A percentile compares a stretch with the other conserved stretches of the same genome.
Evolutionary conservation across 2,797 vertebrate genomes (phyloP).

Genomic region (Semaprochilodus insignis): DNA sequence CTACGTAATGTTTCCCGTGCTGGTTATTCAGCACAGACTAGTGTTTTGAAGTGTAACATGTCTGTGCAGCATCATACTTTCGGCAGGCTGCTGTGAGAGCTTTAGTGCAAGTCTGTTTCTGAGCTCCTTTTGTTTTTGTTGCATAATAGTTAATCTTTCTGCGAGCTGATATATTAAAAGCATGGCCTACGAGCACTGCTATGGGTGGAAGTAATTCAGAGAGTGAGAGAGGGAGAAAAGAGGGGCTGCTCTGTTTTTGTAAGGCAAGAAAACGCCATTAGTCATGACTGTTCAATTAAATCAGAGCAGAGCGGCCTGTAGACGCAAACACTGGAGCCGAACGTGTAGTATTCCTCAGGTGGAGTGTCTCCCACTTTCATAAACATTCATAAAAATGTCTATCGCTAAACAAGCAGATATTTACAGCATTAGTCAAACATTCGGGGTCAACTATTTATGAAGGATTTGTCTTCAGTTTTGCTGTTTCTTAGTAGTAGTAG

Average conservation of each 20-base stretch:
- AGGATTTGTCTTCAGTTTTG: no score
- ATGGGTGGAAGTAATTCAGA: slow-evolving; percentile 12
- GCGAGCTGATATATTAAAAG: slow-evolving; percentile 11
- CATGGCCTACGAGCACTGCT: slow-evolving; percentile 4
- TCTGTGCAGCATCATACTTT: slow-evolving; percentile 7
- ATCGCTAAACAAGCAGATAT: neutral
- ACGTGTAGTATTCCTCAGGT: slow-evolving; percentile 7
- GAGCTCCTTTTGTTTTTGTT: slow-evolving; percentile 23
- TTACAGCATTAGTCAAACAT: neutral
- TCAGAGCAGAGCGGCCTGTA: neutral
- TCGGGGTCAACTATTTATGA: no score
- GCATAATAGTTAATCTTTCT: slow-evolving; percentile 29
- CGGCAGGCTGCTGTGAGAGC: neutral
- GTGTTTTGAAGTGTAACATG: neutral
- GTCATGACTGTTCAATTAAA: neutral
- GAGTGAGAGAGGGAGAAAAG: neutral
- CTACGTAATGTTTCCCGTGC: neutral
- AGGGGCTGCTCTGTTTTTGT: neutral
- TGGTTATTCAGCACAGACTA: neutral
- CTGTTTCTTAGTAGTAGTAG: no score
- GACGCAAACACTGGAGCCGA: neutral
- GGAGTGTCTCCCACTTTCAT: neutral
- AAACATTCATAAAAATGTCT: neutral
- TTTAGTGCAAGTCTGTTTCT: slow-evolving; percentile 19
- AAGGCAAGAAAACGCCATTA: slow-evolving; percentile 7